phyloP scores from a whole-genome alignment of 2,888 invertebrate genomes.

The Anorthoa munda region DNA sequence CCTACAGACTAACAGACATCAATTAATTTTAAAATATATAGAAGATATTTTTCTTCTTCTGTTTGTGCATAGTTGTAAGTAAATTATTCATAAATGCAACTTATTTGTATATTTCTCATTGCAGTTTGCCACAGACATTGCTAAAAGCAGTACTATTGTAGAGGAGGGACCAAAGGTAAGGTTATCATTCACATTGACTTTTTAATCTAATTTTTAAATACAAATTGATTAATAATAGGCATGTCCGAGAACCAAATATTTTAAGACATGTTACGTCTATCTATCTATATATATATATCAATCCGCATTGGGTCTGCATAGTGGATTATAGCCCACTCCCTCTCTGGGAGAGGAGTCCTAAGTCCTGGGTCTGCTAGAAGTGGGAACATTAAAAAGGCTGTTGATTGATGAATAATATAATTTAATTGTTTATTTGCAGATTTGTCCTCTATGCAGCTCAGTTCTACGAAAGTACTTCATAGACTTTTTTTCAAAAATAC shows the following conservation, averaged over 20 bases:
- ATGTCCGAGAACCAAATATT: too few species aligned
- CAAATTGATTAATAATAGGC: not conserved
- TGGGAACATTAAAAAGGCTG: too few species aligned
- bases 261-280: too few species aligned
- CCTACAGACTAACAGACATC: too few species aligned
- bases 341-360: too few species aligned
- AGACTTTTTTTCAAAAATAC: constrained; percentile 78
- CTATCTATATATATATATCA: too few species aligned
- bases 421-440: constrained; percentile 68
- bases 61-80: not conserved
- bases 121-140: constrained; percentile 43
- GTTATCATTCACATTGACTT: not conserved
- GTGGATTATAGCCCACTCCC: too few species aligned
- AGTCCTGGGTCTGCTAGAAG: too few species aligned
- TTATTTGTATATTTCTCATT: constrained; percentile 17
- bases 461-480: constrained; percentile 75
- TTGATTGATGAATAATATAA: too few species aligned
- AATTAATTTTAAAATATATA: too few species aligned
- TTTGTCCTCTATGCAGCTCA: constrained; percentile 80
- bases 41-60: not conserved
- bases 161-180: constrained; percentile 61
- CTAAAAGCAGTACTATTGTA: constrained; percentile 46
- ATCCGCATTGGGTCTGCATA: too few species aligned
- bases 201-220: not conserved
- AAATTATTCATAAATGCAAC: not conserved